A percentile compares a stretch with the other conserved stretches of the same genome.
Conservation (phyloP, 2,113 vertebrate species). For the Protobothrops mucrosquamatus region DNA sequence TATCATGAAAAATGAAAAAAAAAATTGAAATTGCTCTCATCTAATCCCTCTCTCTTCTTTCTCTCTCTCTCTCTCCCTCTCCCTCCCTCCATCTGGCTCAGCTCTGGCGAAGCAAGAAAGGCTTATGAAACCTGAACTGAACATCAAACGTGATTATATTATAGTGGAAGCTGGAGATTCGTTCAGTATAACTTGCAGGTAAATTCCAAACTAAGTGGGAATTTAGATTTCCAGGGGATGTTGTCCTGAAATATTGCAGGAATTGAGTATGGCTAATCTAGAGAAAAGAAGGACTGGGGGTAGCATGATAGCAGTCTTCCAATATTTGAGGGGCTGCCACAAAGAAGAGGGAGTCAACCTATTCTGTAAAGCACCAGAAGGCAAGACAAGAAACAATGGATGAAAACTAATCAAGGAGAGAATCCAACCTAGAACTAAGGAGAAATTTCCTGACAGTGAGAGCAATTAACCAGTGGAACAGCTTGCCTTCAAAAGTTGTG, state of each 20-base stretch:
- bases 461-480: background rate
- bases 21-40: background rate
- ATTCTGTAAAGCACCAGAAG: background rate
- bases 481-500: background rate
- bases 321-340: background rate
- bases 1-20: background rate
- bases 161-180: constrained; percentile 52
- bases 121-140: constrained; percentile 56
- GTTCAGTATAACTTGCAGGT: constrained; percentile 69
- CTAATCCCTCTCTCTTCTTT: constrained; percentile 3
- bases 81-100: constrained; percentile 36
- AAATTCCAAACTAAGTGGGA: constrained; percentile 16
- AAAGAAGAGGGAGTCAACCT: background rate
- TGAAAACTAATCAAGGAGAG: background rate
- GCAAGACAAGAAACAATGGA: background rate
- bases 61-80: constrained; percentile 1
- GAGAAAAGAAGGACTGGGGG: background rate
- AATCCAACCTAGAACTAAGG: background rate
- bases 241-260: background rate
- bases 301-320: background rate
- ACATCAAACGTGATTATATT: constrained; percentile 41
- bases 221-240: background rate
- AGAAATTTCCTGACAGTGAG: background rate
- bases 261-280: background rate
- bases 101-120: constrained; percentile 51